Evolutionary conservation across 2,888 invertebrate species (phyloP), one percentile per base, ranked within the genome.

Genomic region (Eulithis testata): DNA sequence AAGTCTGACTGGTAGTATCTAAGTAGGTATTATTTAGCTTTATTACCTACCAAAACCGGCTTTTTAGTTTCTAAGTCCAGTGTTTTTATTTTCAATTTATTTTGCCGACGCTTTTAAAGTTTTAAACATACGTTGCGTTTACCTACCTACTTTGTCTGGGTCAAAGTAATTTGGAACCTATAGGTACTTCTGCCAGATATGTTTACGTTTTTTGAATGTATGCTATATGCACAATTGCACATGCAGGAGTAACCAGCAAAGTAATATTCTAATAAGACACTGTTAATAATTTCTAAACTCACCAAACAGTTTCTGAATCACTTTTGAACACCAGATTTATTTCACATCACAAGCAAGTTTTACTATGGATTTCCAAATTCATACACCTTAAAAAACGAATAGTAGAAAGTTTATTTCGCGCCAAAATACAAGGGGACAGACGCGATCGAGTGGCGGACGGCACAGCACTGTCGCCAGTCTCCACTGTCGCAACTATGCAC

Each of bases 381-480:
- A n/a, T 4, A 47, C 47, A 47, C 31, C n/a, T 36, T 52, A 21
- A 14, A 47, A 8, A 36, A 36, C 40, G 12, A 12, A n/a, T 27
- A 14, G 9, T 49, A 59, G 49, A 53, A 65, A 61, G 49, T 55
- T 58, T 56, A 57, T 59, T 74, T 75, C 73, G 74, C 77, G 78
- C 78, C 69, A 76, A 81, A 76, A 74, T 6, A 31, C 66, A 66
- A 76, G 73, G 75, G 43, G 52, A 14, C 51, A 52, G 56, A 49
- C 80, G 77, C 80, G 79, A 78, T 82, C 77, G 79, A 68, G 75
- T 75, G 77, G 77, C 84, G 75, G 74, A 66, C 78, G 73, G 73
- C 71, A 69, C 63, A 63, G 70, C 63, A 83, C 83, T 83, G 82
- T 43, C 36, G 14, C 1, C 40, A 50, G 14, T 21, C 49, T 7